phyloP scores from a whole-genome alignment of 2,888 invertebrate species.

The Ligdia adustata region DNA sequence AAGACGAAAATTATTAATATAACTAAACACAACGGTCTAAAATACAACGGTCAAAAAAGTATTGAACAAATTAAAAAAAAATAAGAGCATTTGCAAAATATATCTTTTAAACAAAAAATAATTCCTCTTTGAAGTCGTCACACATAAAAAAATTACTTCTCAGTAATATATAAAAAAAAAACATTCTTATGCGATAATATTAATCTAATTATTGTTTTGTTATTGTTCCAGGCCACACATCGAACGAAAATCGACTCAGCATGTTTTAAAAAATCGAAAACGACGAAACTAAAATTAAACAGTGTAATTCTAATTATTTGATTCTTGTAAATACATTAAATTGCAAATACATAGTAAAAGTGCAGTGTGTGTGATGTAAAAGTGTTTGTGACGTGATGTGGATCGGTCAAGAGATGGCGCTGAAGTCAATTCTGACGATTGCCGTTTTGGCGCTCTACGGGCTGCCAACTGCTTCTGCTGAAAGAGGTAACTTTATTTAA shows the following conservation, averaged over 20 bases:
- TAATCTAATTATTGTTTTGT: no score
- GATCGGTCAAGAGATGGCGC: conserved; percentile 50
- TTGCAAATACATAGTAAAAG: conserved; percentile 22
- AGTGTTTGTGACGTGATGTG: conserved; percentile 35
- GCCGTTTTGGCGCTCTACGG: conserved; percentile 45
- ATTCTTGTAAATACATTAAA: neutral
- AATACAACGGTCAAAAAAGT: no score
- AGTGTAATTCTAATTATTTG: no score
- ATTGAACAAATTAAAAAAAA: no score
- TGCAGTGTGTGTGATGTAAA: conserved; percentile 49
- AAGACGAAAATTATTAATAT: no score
- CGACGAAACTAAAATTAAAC: conserved; percentile 25
- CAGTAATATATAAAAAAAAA: no score
- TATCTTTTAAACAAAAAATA: no score
- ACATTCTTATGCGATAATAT: no score
- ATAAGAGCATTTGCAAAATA: no score
- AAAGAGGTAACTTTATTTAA: conserved; percentile 47
- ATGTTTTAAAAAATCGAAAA: conserved; percentile 41
- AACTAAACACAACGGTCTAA: no score
- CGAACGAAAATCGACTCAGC: conserved; percentile 45
- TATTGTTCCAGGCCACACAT: conserved; percentile 42
- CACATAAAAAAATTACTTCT: no score
- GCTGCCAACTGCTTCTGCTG: conserved; percentile 42
- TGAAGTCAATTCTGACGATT: conserved; percentile 46
- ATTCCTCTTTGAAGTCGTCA: no score